Percentiles rank a stretch among this genome's conserved stretches.
phyloP scores from a whole-genome alignment of 2,797 vertebrate genomes.

The Syngnathus rostellatus region DNA sequence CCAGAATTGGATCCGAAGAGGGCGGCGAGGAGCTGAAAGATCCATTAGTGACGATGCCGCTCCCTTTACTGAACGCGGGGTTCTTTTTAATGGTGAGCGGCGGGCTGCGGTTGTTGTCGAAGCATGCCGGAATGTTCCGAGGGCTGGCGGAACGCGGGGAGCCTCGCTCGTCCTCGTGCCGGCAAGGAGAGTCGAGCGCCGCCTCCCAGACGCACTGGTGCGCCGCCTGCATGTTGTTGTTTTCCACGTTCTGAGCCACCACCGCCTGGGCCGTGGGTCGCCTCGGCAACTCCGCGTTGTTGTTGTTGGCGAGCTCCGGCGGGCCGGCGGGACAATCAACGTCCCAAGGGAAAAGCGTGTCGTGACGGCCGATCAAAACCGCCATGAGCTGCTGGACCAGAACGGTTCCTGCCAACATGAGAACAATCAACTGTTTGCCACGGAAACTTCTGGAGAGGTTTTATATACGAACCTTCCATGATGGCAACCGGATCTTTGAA shows the following conservation, averaged over 20 bases:
- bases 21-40: conserved; percentile 90
- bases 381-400: conserved; percentile 97
- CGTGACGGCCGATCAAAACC: conserved; percentile 84
- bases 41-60: conserved; percentile 94
- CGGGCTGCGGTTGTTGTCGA: conserved; percentile 82
- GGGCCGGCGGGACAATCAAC: conserved; percentile 67
- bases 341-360: conserved; percentile 80
- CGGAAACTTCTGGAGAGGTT: background rate
- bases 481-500: conserved; percentile 93
- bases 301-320: conserved; percentile 78
- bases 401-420: conserved; percentile 78
- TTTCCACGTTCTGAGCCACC: conserved; percentile 78
- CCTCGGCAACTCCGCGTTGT: conserved; percentile 77
- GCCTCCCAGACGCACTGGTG: conserved; percentile 85
- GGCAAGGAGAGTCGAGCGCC: conserved; percentile 71
- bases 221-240: conserved; percentile 76
- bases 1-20: conserved; percentile 66
- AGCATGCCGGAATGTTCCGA: conserved; percentile 68
- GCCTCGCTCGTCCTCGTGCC: conserved; percentile 70
- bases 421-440: background rate
- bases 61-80: conserved; percentile 90
- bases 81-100: conserved; percentile 90
- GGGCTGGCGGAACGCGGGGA: conserved; percentile 81
- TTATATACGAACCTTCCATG: conserved; percentile 81
- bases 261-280: conserved; percentile 37